Conservation (phyloP, 37 sponge, comb jelly and placozoan species). For the Ephydatia muelleri region DNA sequence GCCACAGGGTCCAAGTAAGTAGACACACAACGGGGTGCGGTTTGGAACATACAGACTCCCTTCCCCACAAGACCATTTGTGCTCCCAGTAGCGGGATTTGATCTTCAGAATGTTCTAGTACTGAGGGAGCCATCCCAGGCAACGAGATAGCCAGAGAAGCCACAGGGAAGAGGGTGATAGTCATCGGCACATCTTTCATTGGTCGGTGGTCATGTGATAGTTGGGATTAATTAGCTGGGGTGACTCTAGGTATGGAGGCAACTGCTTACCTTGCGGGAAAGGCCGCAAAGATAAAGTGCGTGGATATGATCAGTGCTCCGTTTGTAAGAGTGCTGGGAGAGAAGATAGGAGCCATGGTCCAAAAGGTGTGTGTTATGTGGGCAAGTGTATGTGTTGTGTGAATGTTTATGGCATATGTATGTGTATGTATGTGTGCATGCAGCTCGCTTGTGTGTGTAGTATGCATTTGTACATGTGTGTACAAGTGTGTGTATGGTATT, state of each 20-base stretch:
- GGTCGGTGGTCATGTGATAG: constrained; percentile 50
- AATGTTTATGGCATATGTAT: constrained; percentile 1
- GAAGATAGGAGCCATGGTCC: constrained; percentile 65
- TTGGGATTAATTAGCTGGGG: background rate
- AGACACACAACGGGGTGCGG: background rate
- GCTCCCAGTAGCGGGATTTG: constrained; percentile 74
- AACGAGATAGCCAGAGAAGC: constrained; percentile 63
- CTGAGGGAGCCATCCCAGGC: constrained; percentile 75
- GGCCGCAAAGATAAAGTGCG: constrained; percentile 72
- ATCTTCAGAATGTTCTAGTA: constrained; percentile 65
- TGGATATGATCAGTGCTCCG: constrained; percentile 71
- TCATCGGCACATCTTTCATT: constrained; percentile 94
- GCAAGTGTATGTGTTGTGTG: background rate
- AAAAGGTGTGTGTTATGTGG: constrained; percentile 44
- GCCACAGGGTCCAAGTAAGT: constrained; percentile 86
- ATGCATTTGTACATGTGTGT: background rate
- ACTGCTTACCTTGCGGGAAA: constrained; percentile 73
- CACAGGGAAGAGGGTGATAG: constrained; percentile 77
- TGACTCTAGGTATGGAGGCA: constrained; percentile 84
- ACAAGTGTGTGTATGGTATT: background rate
- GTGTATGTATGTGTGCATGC: background rate
- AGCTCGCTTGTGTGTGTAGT: too few relatives aligned
- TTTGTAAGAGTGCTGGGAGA: constrained; percentile 79
- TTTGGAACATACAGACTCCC: background rate
- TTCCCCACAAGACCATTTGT: constrained; percentile 52